These are phyloP conservation scores for Metopia argyrocephala DNA, from an alignment of 2,888 invertebrate species.

Conservation along the genomic window DNA sequence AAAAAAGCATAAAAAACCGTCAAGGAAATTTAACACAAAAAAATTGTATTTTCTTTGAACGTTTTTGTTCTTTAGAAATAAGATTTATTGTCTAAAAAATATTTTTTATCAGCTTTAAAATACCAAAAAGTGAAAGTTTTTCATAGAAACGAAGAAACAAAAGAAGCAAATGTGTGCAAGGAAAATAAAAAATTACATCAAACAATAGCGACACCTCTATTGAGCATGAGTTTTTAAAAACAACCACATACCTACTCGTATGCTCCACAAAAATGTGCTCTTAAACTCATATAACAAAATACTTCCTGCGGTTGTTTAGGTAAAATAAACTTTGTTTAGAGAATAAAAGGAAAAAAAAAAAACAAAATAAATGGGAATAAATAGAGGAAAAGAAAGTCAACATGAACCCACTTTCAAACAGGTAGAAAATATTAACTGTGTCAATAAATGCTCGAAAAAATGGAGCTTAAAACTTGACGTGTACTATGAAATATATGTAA, in stretches of 20 bases:
- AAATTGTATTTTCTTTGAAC: neutral
- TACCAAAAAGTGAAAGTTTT: slow-evolving; percentile 7
- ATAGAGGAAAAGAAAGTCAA: too few relatives aligned
- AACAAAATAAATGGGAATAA: neutral
- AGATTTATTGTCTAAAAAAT: slow-evolving; percentile 2
- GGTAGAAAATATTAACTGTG: slow-evolving; percentile 33
- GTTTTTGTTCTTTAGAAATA: neutral
- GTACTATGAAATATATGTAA: too few relatives aligned
- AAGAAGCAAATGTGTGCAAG: neutral
- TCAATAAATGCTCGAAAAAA: slow-evolving; percentile 30
- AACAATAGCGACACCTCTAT: slow-evolving; percentile 8
- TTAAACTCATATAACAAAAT: neutral
- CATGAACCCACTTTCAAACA: slow-evolving; percentile 1
- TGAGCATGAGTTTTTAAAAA: neutral
- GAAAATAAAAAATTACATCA: neutral
- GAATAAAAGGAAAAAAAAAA: neutral
- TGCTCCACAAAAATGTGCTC: neutral
- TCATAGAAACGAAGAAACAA: slow-evolving; percentile 12
- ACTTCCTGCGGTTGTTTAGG: slow-evolving; percentile 13
- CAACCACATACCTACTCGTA: neutral
- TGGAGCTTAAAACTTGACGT: neutral
- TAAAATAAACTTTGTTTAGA: slow-evolving; percentile 5
- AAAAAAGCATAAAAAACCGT: neutral
- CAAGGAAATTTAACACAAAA: neutral
- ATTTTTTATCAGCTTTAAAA: slow-evolving; percentile 13